Base-by-base conservation (phyloP, 2,888 invertebrate genomes). In the Chrysolina americana region DNA sequence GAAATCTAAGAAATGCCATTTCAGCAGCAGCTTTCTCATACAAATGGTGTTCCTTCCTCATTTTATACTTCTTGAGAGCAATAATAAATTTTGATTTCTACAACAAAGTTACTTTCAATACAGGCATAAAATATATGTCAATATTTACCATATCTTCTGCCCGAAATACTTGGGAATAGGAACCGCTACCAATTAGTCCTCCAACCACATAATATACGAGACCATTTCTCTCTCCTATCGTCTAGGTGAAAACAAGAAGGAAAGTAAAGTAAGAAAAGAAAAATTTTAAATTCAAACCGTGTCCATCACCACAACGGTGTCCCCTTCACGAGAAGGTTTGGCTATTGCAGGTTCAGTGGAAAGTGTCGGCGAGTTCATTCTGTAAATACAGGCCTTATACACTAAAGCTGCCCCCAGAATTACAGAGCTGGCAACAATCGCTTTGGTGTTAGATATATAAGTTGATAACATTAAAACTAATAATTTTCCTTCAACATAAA, bases 1-100 rank as follows among this genome's bases (percentile, higher is more conserved):
- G 36, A 19, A 79, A 56, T 36, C 70, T 68, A 28, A 80, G 47
- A 66, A 78, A 74, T 13, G 79, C 76, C 65, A 80, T 78, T 75
- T 80, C 80, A 11, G 69, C 69, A 44, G 79, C 80, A 48, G 78
- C 77, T 23, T 73, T 68, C 47, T 63, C 44, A 44, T 44, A 44
- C 28, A 44, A 56, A 53, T 10, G 41, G 13, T 65, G 59, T 36
- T 71, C 56, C 41, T 59, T 59, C 63, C 50, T 70, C 68, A 74
- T 66, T 21, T 71, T 69, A 41, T 74, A 75, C 10, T 69, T 63
- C 62, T 77, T 77, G 4, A 77, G 68, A 64, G 77, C 77, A 13
- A 77, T 65, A 0, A 11, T 17, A 6, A n/a, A 1, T 41, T 65
- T 59, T 2, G 65, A 70, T 17, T 41, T 69, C 77, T 77, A 36